Percentiles rank a stretch among this genome's conserved stretches.
Conservation (phyloP, 2,797 vertebrate genomes). For the Sciaenops ocellatus region DNA sequence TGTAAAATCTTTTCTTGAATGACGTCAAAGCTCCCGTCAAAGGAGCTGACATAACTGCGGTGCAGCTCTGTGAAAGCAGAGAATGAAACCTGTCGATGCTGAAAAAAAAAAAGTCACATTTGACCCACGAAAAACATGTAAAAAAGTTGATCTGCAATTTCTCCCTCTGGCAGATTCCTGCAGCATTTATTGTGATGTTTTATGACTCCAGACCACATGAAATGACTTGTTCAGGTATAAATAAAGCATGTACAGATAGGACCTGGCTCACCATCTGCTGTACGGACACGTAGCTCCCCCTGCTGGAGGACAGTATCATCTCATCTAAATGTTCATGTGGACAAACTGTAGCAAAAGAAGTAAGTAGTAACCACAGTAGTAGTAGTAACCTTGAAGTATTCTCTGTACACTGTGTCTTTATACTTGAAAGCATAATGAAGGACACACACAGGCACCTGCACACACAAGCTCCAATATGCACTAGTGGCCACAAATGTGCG, state of each 20-base stretch:
- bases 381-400: not conserved
- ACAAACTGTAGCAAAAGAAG: not conserved
- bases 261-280: not conserved
- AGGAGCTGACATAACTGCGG: not conserved
- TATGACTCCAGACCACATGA: constrained; percentile 48
- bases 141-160: not conserved
- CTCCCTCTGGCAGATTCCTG: constrained; percentile 54
- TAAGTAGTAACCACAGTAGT: not conserved
- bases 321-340: not conserved
- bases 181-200: constrained; percentile 28
- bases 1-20: not conserved
- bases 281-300: constrained; percentile 63
- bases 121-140: constrained; percentile 14
- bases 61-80: not conserved
- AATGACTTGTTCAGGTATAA: constrained; percentile 49
- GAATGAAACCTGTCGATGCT: not conserved
- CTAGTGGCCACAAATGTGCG: not conserved
- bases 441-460: not conserved
- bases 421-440: not conserved
- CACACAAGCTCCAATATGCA: not conserved
- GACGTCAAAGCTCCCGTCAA: not conserved
- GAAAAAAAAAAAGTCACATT: not conserved
- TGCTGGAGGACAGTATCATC: constrained; percentile 57
- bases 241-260: constrained; percentile 9
- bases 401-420: not conserved